A percentile compares a stretch with the other conserved stretches of the same genome.
phyloP scores from a whole-genome alignment of 1,140 invertebrate species.

The Drosophila subobscura region DNA sequence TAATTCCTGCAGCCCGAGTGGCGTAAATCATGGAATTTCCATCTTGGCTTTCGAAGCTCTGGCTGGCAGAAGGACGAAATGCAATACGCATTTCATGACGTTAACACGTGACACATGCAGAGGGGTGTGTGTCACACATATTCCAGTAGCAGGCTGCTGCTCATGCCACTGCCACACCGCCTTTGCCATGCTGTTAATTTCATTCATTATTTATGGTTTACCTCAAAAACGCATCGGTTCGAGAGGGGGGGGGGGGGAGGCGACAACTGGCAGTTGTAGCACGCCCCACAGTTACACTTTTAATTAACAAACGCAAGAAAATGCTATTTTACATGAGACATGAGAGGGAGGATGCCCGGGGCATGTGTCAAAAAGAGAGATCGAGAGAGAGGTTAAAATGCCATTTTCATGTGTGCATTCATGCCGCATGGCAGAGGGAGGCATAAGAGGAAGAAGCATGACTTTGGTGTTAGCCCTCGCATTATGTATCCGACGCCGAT shows the following conservation, averaged over 20 bases:
- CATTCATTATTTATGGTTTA: slow-evolving; percentile 82
- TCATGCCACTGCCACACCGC: not conserved
- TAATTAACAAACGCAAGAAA: slow-evolving; percentile 82
- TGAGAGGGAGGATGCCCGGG: slow-evolving; percentile 17
- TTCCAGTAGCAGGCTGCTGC: not conserved
- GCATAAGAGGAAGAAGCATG: slow-evolving; percentile 2
- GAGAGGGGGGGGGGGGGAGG: slow-evolving; percentile 17
- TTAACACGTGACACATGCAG: slow-evolving; percentile 42
- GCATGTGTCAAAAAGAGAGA: slow-evolving; percentile 23
- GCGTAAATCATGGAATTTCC: slow-evolving; percentile 53
- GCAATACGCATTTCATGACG: slow-evolving; percentile 17
- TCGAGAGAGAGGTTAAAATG: too few relatives aligned
- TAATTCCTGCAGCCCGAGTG: slow-evolving; percentile 40
- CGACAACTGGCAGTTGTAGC: slow-evolving; percentile 21
- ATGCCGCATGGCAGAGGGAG: too few relatives aligned
- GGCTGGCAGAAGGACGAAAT: not conserved
- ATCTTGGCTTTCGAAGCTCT: slow-evolving; percentile 38
- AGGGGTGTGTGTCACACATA: slow-evolving; percentile 14
- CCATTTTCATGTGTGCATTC: too few relatives aligned
- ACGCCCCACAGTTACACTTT: slow-evolving; percentile 51
- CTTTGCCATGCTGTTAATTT: slow-evolving; percentile 69
- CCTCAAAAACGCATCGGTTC: slow-evolving; percentile 73
- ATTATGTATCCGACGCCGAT: slow-evolving; percentile 39
- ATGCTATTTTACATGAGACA: slow-evolving; percentile 70
- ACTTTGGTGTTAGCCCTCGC: slow-evolving; percentile 21